Conservation (phyloP, 2,797 vertebrate species). For the Lithobates pipiens region DNA sequence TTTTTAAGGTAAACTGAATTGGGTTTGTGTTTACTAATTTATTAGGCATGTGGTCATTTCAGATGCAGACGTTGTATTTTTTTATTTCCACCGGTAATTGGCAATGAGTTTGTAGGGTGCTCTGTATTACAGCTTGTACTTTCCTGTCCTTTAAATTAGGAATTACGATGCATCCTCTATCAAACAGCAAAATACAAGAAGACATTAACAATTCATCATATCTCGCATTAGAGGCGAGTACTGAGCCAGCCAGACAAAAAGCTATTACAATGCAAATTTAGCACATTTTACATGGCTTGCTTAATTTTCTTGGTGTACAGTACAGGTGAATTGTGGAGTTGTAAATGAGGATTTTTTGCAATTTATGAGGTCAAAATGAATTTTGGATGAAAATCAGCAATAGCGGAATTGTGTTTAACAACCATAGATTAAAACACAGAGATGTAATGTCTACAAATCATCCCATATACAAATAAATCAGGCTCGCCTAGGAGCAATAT, state of each 20-base stretch:
- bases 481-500: not conserved
- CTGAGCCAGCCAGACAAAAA: conserved; percentile 19
- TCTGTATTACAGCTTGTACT: conserved; percentile 10
- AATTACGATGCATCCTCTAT: not conserved
- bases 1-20: not conserved
- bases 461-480: not conserved
- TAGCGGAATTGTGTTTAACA: conserved; percentile 27
- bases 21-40: too few relatives aligned
- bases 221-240: conserved; percentile 19
- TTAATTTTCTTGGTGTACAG: conserved; percentile 22
- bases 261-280: conserved; percentile 43
- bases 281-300: conserved; percentile 12
- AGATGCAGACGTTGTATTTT: not conserved
- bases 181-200: conserved; percentile 22
- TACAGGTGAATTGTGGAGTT: conserved; percentile 32
- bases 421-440: not conserved
- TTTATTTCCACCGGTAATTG: not conserved
- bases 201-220: conserved; percentile 45
- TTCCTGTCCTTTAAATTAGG: conserved; percentile 2
- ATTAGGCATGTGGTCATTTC: not conserved
- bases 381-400: conserved; percentile 28
- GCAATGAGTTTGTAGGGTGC: not conserved
- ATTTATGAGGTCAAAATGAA: conserved; percentile 41
- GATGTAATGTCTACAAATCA: conserved; percentile 2
- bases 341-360: conserved; percentile 28